Percentiles rank a stretch among this genome's conserved stretches.
Evolutionary conservation across 2,888 invertebrate species (phyloP).

Genomic region (Latheticus oryzae): DNA sequence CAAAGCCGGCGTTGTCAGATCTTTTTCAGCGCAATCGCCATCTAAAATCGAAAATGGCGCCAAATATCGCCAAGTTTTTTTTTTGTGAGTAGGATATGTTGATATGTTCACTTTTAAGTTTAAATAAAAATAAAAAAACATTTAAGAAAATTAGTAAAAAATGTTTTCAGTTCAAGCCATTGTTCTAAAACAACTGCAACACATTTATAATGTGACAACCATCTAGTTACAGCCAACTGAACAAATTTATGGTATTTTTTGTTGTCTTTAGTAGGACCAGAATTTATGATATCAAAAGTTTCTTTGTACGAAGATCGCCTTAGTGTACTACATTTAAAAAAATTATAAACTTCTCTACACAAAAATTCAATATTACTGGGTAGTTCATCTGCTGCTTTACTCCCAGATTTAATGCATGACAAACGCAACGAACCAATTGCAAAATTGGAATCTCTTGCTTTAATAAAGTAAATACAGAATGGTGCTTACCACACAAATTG

Average conservation of each 20-base stretch:
- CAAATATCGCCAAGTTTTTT: too few species aligned
- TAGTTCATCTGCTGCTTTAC: slow-evolving; percentile 41
- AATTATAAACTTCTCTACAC: slow-evolving; percentile 44
- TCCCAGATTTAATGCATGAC: slow-evolving; percentile 42
- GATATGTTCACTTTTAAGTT: too few species aligned
- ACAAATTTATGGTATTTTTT: slow-evolving; percentile 42
- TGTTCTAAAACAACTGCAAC: slow-evolving; percentile 41
- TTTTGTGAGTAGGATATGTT: too few species aligned
- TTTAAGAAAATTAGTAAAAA: not conserved
- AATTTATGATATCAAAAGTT: slow-evolving; percentile 41
- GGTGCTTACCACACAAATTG: slow-evolving; percentile 47
- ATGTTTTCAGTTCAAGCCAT: slow-evolving; percentile 1
- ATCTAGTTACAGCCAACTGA: slow-evolving; percentile 43
- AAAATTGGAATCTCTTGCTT: slow-evolving; percentile 43
- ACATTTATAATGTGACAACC: slow-evolving; percentile 45
- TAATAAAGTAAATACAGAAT: slow-evolving; percentile 47
- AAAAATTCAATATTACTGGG: slow-evolving; percentile 47
- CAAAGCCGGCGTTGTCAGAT: too few species aligned
- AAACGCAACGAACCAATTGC: slow-evolving; percentile 45
- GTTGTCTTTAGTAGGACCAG: slow-evolving; percentile 11
- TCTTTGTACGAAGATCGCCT: slow-evolving; percentile 43
- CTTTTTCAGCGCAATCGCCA: too few species aligned
- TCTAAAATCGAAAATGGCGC: too few species aligned
- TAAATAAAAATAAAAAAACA: too few species aligned
- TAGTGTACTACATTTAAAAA: slow-evolving; percentile 43